Percentiles rank a stretch among this genome's conserved stretches.
Conservation (phyloP, 2,113 vertebrate genomes). For the Seriola quinqueradiata region DNA sequence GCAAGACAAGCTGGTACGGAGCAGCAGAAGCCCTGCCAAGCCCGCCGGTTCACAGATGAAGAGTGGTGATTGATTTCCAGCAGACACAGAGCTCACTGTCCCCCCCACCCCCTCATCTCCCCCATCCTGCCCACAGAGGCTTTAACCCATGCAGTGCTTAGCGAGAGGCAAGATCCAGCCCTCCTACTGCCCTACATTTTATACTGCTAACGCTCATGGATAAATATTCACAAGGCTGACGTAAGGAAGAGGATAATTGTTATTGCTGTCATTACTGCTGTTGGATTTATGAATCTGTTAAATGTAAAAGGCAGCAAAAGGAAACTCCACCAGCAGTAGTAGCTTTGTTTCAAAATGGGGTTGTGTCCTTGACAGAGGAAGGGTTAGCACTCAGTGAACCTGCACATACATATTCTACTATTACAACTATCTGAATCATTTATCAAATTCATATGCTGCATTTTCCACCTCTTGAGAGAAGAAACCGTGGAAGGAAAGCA, state of each 20-base stretch:
- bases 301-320: background rate
- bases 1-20: slow-evolving; percentile 78
- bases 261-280: background rate
- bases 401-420: slow-evolving; percentile 18
- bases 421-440: slow-evolving; percentile 31
- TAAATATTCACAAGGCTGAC: slow-evolving; percentile 20
- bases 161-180: slow-evolving; percentile 56
- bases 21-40: slow-evolving; percentile 69
- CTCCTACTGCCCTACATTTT: slow-evolving; percentile 78
- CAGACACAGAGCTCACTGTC: slow-evolving; percentile 75
- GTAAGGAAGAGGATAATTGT: background rate
- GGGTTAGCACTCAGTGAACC: background rate
- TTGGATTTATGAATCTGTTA: background rate
- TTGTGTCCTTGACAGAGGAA: background rate
- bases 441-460: background rate
- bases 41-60: slow-evolving; percentile 64
- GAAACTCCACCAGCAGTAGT: background rate
- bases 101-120: slow-evolving; percentile 35
- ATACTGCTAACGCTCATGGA: slow-evolving; percentile 20
- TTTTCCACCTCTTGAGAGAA: slow-evolving; percentile 4
- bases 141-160: slow-evolving; percentile 76
- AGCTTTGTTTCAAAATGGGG: background rate
- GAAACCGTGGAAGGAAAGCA: slow-evolving; percentile 6
- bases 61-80: slow-evolving; percentile 77
- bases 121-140: slow-evolving; percentile 49